Evolutionary conservation across 1,140 invertebrate genomes (phyloP).

Genomic region (Drosophila tani): DNA sequence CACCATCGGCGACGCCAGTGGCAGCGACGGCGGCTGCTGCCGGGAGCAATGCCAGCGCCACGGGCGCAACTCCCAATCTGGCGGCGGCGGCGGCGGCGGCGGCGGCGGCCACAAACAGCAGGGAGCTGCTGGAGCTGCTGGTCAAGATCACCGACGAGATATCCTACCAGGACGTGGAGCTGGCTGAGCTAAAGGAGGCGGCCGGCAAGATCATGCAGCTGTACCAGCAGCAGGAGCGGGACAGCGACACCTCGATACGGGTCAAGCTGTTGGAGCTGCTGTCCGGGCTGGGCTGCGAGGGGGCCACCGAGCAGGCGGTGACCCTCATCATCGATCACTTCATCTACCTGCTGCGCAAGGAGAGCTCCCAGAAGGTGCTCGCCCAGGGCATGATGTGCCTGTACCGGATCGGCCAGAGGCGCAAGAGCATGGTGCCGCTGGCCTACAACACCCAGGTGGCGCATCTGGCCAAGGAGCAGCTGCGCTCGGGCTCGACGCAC

Average conservation of each 20-base stretch:
- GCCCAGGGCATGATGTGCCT: slow-evolving; percentile 79
- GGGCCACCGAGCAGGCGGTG: slow-evolving; percentile 55
- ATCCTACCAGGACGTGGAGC: slow-evolving; percentile 61
- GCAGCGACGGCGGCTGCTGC: background rate
- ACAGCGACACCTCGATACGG: slow-evolving; percentile 74
- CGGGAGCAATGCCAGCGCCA: background rate
- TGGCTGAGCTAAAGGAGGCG: slow-evolving; percentile 66
- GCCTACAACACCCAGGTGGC: slow-evolving; percentile 76
- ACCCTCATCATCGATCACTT: slow-evolving; percentile 88
- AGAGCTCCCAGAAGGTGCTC: slow-evolving; percentile 92
- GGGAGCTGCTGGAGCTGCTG: slow-evolving; percentile 72
- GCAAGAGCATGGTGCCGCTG: slow-evolving; percentile 58
- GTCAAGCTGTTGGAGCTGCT: slow-evolving; percentile 75
- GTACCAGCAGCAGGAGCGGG: slow-evolving; percentile 73
- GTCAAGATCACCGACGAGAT: slow-evolving; percentile 81
- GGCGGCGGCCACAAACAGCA: slow-evolving; percentile 13
- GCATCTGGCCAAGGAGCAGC: slow-evolving; percentile 87
- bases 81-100: background rate
- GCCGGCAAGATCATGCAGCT: slow-evolving; percentile 68
- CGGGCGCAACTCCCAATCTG: background rate
- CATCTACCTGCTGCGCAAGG: slow-evolving; percentile 90
- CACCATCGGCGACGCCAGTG: background rate
- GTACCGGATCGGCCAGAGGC: slow-evolving; percentile 70
- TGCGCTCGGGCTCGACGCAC: slow-evolving; percentile 90
- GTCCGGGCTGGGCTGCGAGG: slow-evolving; percentile 69